Percentiles rank a stretch among this genome's conserved stretches.
phyloP scores from a whole-genome alignment of 2,888 invertebrate species.

The Drosophila merina region DNA sequence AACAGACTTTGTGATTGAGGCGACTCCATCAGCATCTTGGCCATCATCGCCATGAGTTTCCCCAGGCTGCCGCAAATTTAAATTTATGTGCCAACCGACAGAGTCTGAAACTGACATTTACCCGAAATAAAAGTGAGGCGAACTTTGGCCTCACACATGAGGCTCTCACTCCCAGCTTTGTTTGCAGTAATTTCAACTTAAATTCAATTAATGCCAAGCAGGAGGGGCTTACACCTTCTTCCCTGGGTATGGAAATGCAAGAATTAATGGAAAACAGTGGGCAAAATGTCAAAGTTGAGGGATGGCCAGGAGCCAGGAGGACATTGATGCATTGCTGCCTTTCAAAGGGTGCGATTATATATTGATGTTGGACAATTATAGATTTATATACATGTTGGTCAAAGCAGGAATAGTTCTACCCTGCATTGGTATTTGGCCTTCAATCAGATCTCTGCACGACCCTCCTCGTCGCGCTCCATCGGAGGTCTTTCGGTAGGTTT shows the following conservation, averaged over 20 bases:
- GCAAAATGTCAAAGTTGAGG: constrained; percentile 29
- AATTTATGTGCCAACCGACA: constrained; percentile 40
- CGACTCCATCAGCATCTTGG: constrained; percentile 38
- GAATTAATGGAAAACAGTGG: constrained; percentile 20
- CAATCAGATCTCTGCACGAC: background rate
- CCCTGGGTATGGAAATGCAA: background rate
- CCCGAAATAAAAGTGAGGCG: constrained; percentile 6
- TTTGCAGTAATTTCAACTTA: constrained; percentile 30
- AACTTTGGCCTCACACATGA: constrained; percentile 17
- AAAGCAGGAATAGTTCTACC: no score
- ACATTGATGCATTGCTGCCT: constrained; percentile 17
- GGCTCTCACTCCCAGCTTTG: background rate
- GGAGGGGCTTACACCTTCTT: background rate
- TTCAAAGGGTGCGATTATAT: constrained; percentile 13
- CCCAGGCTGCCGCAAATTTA: constrained; percentile 29
- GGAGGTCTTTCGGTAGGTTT: background rate
- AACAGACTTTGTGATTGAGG: constrained; percentile 35
- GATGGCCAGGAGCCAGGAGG: constrained; percentile 9
- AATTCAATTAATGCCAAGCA: constrained; percentile 41
- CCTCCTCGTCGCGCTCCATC: background rate
- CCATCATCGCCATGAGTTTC: constrained; percentile 19
- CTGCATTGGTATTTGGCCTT: no score
- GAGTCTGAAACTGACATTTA: constrained; percentile 34
- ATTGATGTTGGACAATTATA: background rate
- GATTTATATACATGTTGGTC: background rate